Percentiles rank a stretch among this genome's conserved stretches.
These are phyloP conservation scores for Leptopterna dolabrata DNA, from an alignment of 2,888 invertebrate genomes.

Conservation along the genomic window DNA sequence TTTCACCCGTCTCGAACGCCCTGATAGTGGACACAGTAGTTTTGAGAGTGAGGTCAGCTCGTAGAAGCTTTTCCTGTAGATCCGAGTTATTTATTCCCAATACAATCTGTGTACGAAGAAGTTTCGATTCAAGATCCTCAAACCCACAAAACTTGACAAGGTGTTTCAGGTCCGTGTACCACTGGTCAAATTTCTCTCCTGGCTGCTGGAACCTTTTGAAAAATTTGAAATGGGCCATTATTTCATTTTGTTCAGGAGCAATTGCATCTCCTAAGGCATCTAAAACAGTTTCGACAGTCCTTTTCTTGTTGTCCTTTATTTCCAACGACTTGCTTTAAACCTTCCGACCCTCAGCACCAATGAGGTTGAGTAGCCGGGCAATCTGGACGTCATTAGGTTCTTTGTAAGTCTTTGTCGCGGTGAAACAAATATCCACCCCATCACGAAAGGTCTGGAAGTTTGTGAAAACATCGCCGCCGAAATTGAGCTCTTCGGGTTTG, in stretches of 20 bases:
- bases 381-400: background rate
- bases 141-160: background rate
- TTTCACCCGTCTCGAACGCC: conserved; percentile 5
- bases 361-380: background rate
- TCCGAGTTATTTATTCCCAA: background rate
- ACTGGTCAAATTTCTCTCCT: background rate
- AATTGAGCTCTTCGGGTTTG: background rate
- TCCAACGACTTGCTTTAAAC: conserved; percentile 10
- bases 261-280: background rate
- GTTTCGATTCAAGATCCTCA: background rate
- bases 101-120: conserved; percentile 3
- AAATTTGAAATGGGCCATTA: background rate
- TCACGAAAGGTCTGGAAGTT: background rate
- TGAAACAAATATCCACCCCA: background rate
- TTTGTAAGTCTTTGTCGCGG: background rate
- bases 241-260: background rate
- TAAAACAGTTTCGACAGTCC: background rate
- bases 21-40: background rate
- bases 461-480: background rate
- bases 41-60: background rate
- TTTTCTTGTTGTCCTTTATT: background rate
- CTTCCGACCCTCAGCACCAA: background rate
- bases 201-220: background rate
- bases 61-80: background rate
- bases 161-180: background rate